phyloP scores from a whole-genome alignment of 2,113 vertebrate species.

The Halcyon senegalensis region DNA sequence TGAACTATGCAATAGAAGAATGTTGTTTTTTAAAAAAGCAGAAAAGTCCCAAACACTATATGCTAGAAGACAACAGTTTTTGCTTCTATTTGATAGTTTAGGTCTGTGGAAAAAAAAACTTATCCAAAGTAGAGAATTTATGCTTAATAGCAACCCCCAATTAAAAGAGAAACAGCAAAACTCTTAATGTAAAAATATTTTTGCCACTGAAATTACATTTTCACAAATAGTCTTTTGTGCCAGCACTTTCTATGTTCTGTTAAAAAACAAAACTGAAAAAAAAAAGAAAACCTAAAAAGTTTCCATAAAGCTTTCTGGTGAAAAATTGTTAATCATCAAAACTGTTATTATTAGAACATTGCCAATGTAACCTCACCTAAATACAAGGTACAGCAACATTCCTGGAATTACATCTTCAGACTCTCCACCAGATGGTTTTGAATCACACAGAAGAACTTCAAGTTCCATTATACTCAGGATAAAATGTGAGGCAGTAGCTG shows the following conservation, averaged over 20 bases:
- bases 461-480: too few species aligned
- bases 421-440: too few species aligned
- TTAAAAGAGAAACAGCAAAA: not conserved
- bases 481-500: too few species aligned
- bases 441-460: too few species aligned
- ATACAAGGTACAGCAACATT: too few species aligned
- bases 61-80: not conserved
- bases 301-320: not conserved
- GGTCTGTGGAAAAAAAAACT: not conserved
- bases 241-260: not conserved
- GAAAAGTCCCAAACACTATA: not conserved
- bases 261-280: not conserved
- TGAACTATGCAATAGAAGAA: not conserved
- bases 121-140: not conserved
- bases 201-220: not conserved
- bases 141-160: not conserved
- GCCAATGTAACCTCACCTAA: too few species aligned
- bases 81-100: not conserved
- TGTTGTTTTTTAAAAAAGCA: not conserved
- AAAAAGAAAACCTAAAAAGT: not conserved
- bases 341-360: not conserved
- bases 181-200: not conserved
- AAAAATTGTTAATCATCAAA: not conserved
- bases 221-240: not conserved
- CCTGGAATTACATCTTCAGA: too few species aligned